Evolutionary conservation across 2,797 vertebrate genomes (phyloP), one percentile per base, ranked within the genome.

Genomic region (Vultur gryphus): DNA sequence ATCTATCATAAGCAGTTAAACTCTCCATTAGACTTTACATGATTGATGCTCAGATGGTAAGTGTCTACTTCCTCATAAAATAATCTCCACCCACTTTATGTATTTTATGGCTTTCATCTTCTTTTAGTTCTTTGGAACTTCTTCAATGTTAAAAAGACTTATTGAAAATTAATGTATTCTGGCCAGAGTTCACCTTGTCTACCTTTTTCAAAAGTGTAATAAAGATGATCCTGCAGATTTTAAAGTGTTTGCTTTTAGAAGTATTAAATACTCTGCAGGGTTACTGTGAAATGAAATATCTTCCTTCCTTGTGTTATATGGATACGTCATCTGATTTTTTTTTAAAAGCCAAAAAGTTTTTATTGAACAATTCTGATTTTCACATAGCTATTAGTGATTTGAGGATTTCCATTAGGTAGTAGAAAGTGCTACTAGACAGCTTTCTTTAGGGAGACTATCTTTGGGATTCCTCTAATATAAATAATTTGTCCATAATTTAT

Each of bases 311-410:
- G 16, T 62, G 5, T 75, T 78, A 41, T 44, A 51, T 64, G 7
- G 37, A 64, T 67, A 61, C 0, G 0, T 58, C 1, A 59, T 35
- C 25, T 46, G 28, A 29, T 55, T 35, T 41, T 24, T 20, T 61
- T 86, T 75, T 44, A 8, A 62, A 90, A 48, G 5, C 2, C 28
- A 58, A 16, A 62, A 71, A 6, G 1, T 7, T 41, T 86, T 80
- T 61, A 18, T 66, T 84, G 21, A 72, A 52, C 28, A 67, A 12
- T 78, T 89, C 16, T 61, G 61, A 23, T 9, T 69, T 86, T 71
- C 18, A 59, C 11, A 29, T 25, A 67, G 25, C 52, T 79, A 57
- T 37, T 51, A 18, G 17, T 16, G 10, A 57, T 76, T 54, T 87
- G 18, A 82, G 4, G 7, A 65, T 65, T 82, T 87, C 28, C 7